A percentile compares a stretch with the other conserved stretches of the same genome.
Evolutionary conservation across 2,888 invertebrate genomes (phyloP).

Genomic region (Brenthis daphne): DNA sequence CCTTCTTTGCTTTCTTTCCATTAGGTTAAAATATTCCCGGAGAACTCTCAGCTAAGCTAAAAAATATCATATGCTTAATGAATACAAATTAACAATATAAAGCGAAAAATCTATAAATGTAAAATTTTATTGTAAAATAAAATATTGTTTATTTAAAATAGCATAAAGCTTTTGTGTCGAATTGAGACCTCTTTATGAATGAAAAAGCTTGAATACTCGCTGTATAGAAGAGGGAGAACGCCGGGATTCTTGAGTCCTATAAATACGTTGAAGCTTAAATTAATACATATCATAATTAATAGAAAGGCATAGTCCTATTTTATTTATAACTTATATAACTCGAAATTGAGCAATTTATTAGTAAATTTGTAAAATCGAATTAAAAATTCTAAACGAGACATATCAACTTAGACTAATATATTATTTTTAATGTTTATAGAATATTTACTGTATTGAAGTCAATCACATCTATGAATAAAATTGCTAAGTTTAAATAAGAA

Average conservation of each 20-base stretch:
- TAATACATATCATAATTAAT: constrained; percentile 4
- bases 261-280: neutral
- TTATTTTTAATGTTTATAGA: constrained; percentile 24
- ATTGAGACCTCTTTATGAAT: neutral
- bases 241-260: neutral
- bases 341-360: constrained; percentile 23
- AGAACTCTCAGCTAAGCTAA: neutral
- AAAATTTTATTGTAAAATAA: too few species aligned
- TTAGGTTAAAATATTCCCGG: neutral
- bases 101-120: too few species aligned
- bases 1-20: neutral
- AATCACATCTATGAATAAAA: neutral
- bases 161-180: too few species aligned
- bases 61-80: neutral
- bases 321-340: constrained; percentile 12
- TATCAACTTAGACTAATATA: constrained; percentile 22
- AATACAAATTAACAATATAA: neutral
- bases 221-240: neutral
- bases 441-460: constrained; percentile 17
- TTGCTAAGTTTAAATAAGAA: neutral
- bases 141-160: too few species aligned
- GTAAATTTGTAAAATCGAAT: constrained; percentile 21
- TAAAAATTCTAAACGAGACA: constrained; percentile 23
- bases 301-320: constrained; percentile 5
- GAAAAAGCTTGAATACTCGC: neutral